A percentile compares a stretch with the other conserved stretches of the same genome.
Evolutionary conservation across 2,113 vertebrate genomes (phyloP).

Genomic region (Thamnaconus septentrionalis): DNA sequence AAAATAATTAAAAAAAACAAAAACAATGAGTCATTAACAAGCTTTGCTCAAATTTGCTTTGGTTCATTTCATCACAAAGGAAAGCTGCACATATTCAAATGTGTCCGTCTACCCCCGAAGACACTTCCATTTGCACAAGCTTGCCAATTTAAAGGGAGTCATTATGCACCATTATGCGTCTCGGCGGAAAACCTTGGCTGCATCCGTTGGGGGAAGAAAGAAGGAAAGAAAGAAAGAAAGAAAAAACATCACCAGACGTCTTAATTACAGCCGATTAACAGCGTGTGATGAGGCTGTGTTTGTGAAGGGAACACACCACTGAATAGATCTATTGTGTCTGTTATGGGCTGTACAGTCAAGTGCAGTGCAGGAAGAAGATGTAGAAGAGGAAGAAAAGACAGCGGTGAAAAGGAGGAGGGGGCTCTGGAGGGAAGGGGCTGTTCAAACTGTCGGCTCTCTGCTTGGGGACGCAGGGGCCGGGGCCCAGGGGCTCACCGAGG

Average conservation of each 20-base stretch:
- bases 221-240: no score
- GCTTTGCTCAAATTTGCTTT: no score
- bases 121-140: conserved; percentile 1
- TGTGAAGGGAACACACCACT: conserved; percentile 40
- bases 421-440: conserved; percentile 3
- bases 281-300: conserved; percentile 54
- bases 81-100: not conserved
- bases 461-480: conserved; percentile 24
- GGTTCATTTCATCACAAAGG: conserved; percentile 6
- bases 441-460: conserved; percentile 8
- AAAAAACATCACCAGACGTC: conserved; percentile 33
- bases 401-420: conserved; percentile 14
- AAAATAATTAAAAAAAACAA: not conserved
- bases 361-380: conserved; percentile 23
- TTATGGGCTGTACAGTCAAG: conserved; percentile 34
- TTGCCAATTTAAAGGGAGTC: conserved; percentile 13
- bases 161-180: conserved; percentile 9
- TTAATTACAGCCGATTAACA: conserved; percentile 63
- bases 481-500: conserved; percentile 39
- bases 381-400: not conserved
- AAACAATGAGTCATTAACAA: not conserved
- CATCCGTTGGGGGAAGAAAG: conserved; percentile 35
- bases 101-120: conserved; percentile 3
- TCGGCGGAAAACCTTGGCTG: conserved; percentile 23
- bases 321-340: conserved; percentile 39